Base-by-base conservation (phyloP, 2,888 invertebrate genomes). In the Ophion slaviceki region DNA sequence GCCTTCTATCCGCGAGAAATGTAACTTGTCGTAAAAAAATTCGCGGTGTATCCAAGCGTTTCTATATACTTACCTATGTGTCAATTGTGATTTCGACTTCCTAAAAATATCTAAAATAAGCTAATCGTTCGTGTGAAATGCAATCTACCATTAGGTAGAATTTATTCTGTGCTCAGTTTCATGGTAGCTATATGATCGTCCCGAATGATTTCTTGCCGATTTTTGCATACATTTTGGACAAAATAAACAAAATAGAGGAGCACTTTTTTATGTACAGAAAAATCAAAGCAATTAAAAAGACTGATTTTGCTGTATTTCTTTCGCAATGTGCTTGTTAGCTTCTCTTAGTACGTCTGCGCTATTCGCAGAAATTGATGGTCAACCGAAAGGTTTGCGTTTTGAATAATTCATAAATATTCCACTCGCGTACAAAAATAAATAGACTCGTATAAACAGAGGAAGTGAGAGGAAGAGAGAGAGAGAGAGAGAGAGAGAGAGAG, bases 361-460 rank as follows among this genome's bases (percentile, higher is more conserved):
- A 32, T 67, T 67, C 67, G 66, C 28, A 59, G 61, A 78, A 68
- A 68, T 61, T 68, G 61, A 70, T 68, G 5, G 45, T 45, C 68
- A 28, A 45, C n/a, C n/a, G 28, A 70, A 70, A 24, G 40, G 36
- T 28, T 70, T 62, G 70, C 32, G 32, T 7, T 78, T 47, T 8
- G 45, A 47, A 62, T 3, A 14, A 28, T 20, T 40, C 17, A n/a
- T 67, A 67, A 67, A 67, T 67, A 67, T 67, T 67, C 40, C 40
- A 36, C 28, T 36, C 67, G n/a, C 67, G 67, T 67, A 40, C 66
- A n/a, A 40, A 67, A 17, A 53, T 17, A 53, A 53, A 53, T 53
- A 53, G 53, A 53, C 53, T 53, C 53, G 53, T 53, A 53, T 53
- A 53, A 53, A 14, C 14, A 14, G 53, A 53, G 53, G 17, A 53